Percentiles rank a stretch among this genome's conserved stretches.
Conservation (phyloP, 2,113 vertebrate species). For the Gambusia holbrooki region DNA sequence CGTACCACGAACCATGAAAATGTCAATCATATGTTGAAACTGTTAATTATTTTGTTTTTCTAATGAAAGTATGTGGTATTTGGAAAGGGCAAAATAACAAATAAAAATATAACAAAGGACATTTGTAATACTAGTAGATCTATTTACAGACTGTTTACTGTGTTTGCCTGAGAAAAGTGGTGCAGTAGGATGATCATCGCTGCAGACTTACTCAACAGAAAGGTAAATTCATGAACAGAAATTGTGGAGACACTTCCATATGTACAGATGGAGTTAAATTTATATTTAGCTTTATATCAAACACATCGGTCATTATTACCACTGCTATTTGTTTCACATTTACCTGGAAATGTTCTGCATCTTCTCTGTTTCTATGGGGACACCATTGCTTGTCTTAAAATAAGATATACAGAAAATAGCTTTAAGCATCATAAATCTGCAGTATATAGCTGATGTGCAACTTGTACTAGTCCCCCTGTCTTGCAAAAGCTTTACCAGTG, state of each 20-base stretch:
- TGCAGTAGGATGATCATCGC: background rate
- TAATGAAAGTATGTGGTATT: background rate
- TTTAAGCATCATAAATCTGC: background rate
- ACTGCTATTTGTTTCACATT: slow-evolving; percentile 8
- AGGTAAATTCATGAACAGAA: background rate
- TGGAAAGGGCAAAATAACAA: background rate
- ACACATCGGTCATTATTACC: background rate
- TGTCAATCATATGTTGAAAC: too few relatives aligned
- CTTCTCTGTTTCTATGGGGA: slow-evolving; percentile 18
- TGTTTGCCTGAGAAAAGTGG: background rate
- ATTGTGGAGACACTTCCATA: background rate
- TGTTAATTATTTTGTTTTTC: background rate
- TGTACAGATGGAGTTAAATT: background rate
- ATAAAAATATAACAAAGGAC: background rate
- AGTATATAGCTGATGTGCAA: background rate
- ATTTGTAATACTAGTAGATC: background rate
- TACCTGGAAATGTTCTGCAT: slow-evolving; percentile 8
- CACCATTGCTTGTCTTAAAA: background rate
- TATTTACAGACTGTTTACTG: background rate
- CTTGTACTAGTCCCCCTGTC: background rate
- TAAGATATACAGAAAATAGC: background rate
- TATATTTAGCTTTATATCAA: slow-evolving; percentile 7
- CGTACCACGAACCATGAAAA: too few relatives aligned
- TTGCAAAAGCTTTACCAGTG: background rate
- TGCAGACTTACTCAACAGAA: background rate